phyloP scores from a whole-genome alignment of 1,140 invertebrate genomes.

The Heliconius hermathena region DNA sequence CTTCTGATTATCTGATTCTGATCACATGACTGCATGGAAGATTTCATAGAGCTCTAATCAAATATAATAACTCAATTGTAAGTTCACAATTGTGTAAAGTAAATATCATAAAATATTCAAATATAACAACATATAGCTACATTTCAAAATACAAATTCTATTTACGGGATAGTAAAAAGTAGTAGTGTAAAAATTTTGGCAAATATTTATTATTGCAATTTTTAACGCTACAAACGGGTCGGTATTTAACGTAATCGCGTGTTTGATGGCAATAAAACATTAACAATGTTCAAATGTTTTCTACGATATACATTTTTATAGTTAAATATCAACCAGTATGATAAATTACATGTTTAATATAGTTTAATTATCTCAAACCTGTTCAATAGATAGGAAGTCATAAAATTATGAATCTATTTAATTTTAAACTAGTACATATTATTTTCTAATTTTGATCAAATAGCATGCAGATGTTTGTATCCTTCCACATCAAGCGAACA shows the following conservation, averaged over 20 bases:
- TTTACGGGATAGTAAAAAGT: neutral
- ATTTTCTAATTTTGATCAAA: constrained; percentile 14
- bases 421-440: constrained; percentile 26
- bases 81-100: too few relatives aligned
- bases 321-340: neutral
- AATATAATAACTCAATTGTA: too few relatives aligned
- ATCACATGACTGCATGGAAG: too few relatives aligned
- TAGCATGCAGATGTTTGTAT: constrained; percentile 40
- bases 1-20: too few relatives aligned
- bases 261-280: neutral
- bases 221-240: neutral
- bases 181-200: neutral
- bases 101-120: too few relatives aligned
- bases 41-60: too few relatives aligned
- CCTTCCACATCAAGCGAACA: constrained; percentile 29
- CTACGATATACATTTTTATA: neutral
- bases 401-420: too few relatives aligned
- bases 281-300: neutral
- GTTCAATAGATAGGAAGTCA: too few relatives aligned
- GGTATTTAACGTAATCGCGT: constrained; percentile 2
- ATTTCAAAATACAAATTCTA: neutral
- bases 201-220: constrained; percentile 3
- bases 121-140: too few relatives aligned
- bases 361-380: too few relatives aligned
- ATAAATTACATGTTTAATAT: neutral